Evolutionary conservation across 1,140 invertebrate species (phyloP).

Genomic region (Episyrphus balteatus): DNA sequence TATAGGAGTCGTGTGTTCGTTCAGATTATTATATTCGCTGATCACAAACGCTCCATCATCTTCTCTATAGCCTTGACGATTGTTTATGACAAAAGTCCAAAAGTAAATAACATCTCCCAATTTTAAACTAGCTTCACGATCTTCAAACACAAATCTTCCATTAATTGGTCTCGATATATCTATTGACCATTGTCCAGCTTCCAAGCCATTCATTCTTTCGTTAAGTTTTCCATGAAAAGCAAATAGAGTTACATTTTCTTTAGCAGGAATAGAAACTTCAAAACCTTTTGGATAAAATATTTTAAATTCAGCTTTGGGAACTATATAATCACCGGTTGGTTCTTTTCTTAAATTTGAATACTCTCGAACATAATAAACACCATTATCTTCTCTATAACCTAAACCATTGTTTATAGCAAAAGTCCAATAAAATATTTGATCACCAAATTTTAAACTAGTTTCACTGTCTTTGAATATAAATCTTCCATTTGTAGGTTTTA

Average conservation of each 20-base stretch:
- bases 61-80: conserved; percentile 50
- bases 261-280: conserved; percentile 50
- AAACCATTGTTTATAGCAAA: conserved; percentile 55
- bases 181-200: conserved; percentile 54
- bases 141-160: conserved; percentile 56
- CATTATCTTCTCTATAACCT: conserved; percentile 50
- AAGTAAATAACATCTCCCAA: conserved; percentile 58
- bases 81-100: conserved; percentile 59
- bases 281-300: conserved; percentile 50
- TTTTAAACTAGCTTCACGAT: conserved; percentile 47
- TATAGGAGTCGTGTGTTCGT: no score
- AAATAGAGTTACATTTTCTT: conserved; percentile 55
- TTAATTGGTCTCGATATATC: conserved; percentile 53
- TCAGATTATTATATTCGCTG: conserved; percentile 34
- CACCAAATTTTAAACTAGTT: conserved; percentile 48
- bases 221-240: conserved; percentile 66
- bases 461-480: conserved; percentile 56
- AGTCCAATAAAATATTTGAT: conserved; percentile 63
- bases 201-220: conserved; percentile 53
- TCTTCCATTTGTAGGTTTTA: conserved; percentile 47
- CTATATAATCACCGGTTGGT: conserved; percentile 35
- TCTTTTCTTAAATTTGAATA: conserved; percentile 8
- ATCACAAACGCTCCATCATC: conserved; percentile 48
- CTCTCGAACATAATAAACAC: conserved; percentile 42
- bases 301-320: conserved; percentile 46